Conservation (phyloP, 1,140 invertebrate genomes). For the Yoshiicerus persimilis region DNA sequence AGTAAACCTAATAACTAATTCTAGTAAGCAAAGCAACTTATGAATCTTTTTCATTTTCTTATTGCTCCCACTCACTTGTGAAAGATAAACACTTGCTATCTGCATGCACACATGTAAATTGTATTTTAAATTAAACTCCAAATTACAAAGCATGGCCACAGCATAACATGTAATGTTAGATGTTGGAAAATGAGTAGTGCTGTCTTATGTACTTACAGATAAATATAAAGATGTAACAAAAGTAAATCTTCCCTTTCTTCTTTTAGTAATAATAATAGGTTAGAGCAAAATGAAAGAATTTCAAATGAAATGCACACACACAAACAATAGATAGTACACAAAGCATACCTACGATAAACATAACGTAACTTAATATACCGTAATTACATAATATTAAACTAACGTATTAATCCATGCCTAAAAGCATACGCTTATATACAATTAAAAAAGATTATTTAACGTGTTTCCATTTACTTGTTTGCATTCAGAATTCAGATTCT, state of each 20-base stretch:
- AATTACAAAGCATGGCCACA: background rate
- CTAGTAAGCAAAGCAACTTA: background rate
- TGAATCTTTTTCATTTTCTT: background rate
- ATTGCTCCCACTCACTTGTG: background rate
- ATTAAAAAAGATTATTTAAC: background rate
- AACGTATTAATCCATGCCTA: slow-evolving; percentile 17
- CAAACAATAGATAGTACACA: background rate
- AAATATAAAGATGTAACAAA: too few relatives aligned
- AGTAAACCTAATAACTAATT: background rate
- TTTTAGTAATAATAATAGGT: background rate
- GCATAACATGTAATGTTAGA: too few relatives aligned
- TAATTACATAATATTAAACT: slow-evolving; percentile 17
- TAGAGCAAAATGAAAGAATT: background rate
- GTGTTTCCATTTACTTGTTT: background rate
- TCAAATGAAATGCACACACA: background rate
- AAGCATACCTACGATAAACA: background rate
- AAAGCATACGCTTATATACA: background rate
- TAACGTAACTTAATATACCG: slow-evolving; percentile 20
- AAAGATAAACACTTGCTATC: background rate
- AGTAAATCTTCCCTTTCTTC: background rate
- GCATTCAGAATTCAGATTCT: too few relatives aligned
- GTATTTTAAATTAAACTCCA: background rate
- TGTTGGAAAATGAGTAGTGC: too few relatives aligned
- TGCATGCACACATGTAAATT: background rate
- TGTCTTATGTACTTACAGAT: too few relatives aligned